Conservation (phyloP, 2,797 vertebrate species). For the Hylomyscus alleni region DNA sequence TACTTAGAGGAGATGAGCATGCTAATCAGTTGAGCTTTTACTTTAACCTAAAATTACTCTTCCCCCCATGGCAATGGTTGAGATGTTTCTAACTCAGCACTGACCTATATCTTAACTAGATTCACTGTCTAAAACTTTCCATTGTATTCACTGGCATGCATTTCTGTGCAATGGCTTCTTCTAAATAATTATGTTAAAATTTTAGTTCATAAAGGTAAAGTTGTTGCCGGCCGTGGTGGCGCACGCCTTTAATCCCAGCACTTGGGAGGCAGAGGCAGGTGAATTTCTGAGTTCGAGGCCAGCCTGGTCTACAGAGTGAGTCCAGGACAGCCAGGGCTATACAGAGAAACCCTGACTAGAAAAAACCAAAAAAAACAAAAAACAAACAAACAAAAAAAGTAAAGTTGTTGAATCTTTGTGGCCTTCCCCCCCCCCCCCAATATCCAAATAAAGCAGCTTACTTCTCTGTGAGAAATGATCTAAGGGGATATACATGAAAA, state of each 20-base stretch:
- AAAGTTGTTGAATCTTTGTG: slow-evolving; percentile 26
- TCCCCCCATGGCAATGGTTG: background rate
- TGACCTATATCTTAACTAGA: slow-evolving; percentile 18
- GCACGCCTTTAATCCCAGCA: no score
- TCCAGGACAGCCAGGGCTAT: no score
- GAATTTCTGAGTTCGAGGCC: no score
- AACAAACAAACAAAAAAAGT: no score
- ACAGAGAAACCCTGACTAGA: no score
- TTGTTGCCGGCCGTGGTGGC: no score
- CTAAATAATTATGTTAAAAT: slow-evolving; percentile 42
- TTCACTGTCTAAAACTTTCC: slow-evolving; percentile 23
- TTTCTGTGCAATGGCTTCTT: background rate
- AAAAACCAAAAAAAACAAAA: no score
- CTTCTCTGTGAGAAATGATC: background rate
- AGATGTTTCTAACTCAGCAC: background rate
- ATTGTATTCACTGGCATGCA: slow-evolving; percentile 4
- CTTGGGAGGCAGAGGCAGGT: no score
- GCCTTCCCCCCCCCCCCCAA: background rate
- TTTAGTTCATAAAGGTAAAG: slow-evolving; percentile 38
- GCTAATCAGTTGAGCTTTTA: background rate
- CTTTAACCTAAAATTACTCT: slow-evolving; percentile 53
- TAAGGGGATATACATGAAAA: background rate
- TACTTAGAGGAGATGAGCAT: background rate
- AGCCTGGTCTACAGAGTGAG: no score
- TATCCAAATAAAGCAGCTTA: background rate